These are phyloP conservation scores for Resseliella maxima DNA, from an alignment of 2,888 invertebrate species.

Conservation along the genomic window DNA sequence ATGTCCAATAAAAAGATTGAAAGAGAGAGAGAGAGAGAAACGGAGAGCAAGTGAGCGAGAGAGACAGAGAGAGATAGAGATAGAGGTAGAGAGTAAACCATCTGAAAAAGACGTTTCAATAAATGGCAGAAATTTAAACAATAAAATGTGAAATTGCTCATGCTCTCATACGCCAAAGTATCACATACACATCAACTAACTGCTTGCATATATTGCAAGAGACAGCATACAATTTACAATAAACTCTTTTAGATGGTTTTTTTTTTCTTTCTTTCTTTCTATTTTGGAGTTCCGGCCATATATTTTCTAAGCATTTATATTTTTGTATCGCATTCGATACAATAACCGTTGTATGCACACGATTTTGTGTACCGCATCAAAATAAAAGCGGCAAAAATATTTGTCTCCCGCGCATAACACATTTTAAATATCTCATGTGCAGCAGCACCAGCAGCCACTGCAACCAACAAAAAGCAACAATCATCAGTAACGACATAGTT, in stretches of 20 bases:
- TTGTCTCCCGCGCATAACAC: neutral
- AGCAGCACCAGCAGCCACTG: neutral
- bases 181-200: neutral
- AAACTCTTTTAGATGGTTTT: too few relatives aligned
- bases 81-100: neutral
- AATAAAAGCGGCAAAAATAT: neutral
- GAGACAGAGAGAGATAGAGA: too few relatives aligned
- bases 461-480: too few relatives aligned
- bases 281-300: neutral
- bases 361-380: neutral
- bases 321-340: neutral
- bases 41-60: too few relatives aligned
- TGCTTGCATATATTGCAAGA: constrained; percentile 4
- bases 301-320: neutral
- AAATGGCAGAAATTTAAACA: constrained; percentile 40
- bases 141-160: constrained; percentile 44
- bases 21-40: too few relatives aligned
- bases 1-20: too few relatives aligned
- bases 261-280: too few relatives aligned
- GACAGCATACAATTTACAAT: neutral
- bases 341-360: neutral
- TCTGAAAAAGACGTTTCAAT: neutral
- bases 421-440: neutral
- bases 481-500: too few relatives aligned
- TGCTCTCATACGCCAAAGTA: neutral